Base-by-base conservation (phyloP, 2,888 invertebrate species). In the Sphinx pinastri region DNA sequence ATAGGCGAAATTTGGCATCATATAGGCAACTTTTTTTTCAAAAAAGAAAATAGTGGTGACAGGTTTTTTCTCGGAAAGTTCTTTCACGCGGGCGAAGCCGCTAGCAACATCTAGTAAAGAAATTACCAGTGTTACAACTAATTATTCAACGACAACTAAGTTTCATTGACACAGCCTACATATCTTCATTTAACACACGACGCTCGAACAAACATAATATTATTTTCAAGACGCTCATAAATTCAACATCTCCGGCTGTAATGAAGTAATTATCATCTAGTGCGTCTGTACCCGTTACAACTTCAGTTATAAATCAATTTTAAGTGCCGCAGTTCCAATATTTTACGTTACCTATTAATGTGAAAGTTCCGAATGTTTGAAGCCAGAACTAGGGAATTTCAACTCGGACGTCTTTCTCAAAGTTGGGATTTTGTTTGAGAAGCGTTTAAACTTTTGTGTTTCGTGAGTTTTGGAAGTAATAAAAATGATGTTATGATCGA, bases 241-340 rank as follows among this genome's bases (percentile, higher is more conserved):
- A 69, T 60, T 51, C 10, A 31, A 49, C 59, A 63, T 69, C 49
- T 63, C 47, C 19, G 49, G 63, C 19, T 63, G 67, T 69, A 69
- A 69, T 69, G 52, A 69, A 60, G 69, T 52, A 69, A 55, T 69
- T 69, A 69, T 63, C 63, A 54, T 60, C 69, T 52, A 54, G 54
- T 63, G 45, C 38, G 69, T 66, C 45, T 54, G 47, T 13, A 25
- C 8, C 59, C 52, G 19, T 38, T 59, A 16, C 54, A 83, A 85
- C 82, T 84, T 84, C 81, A 69, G 78, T 79, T 79, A 84, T 84
- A 84, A 85, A 84, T 84, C 84, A 83, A 79, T 79, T 82, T 80
- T 79, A 80, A 82, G 77, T 76, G 82, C 68, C 60, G 66, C 60
- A 68, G 60, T 54, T 60, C 63, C 68, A 54, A 71, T 71, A 71